phyloP scores from a whole-genome alignment of 1,140 invertebrate genomes.

The Chrysoperla carnea region DNA sequence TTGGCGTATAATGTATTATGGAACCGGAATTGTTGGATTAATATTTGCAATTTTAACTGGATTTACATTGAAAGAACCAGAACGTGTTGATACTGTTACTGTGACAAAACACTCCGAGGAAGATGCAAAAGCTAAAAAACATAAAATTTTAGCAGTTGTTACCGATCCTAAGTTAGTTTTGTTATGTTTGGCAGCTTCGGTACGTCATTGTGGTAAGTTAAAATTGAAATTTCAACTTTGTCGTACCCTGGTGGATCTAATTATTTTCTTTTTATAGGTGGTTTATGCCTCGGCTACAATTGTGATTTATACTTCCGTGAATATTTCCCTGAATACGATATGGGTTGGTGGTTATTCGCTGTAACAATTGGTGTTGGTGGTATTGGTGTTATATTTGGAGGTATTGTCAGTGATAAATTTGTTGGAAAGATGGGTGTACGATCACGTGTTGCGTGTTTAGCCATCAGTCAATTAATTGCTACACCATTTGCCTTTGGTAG shows the following conservation, averaged over 20 bases:
- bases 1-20: constrained; percentile 77
- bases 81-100: constrained; percentile 43
- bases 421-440: constrained; percentile 73
- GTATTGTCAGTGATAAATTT: constrained; percentile 74
- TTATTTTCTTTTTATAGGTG: constrained; percentile 32
- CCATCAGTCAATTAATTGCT: constrained; percentile 67
- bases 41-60: constrained; percentile 54
- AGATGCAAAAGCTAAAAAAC: constrained; percentile 7
- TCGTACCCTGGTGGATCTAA: too few relatives aligned
- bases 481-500: constrained; percentile 81
- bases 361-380: constrained; percentile 75
- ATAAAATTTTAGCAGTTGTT: constrained; percentile 53
- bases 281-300: constrained; percentile 80
- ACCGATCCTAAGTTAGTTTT: constrained; percentile 60
- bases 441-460: constrained; percentile 67
- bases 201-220: constrained; percentile 66
- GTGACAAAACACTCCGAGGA: constrained; percentile 25
- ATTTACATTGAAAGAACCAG: constrained; percentile 61
- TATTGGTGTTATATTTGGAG: constrained; percentile 74
- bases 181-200: constrained; percentile 70
- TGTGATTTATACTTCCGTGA: constrained; percentile 74
- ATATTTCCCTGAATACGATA: constrained; percentile 72
- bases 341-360: constrained; percentile 74
- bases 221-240: too few relatives aligned
- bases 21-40: constrained; percentile 63